Evolutionary conservation across 1,140 invertebrate species (phyloP), one percentile per base, ranked within the genome.

Genomic region (Hydropsyche tenuis): DNA sequence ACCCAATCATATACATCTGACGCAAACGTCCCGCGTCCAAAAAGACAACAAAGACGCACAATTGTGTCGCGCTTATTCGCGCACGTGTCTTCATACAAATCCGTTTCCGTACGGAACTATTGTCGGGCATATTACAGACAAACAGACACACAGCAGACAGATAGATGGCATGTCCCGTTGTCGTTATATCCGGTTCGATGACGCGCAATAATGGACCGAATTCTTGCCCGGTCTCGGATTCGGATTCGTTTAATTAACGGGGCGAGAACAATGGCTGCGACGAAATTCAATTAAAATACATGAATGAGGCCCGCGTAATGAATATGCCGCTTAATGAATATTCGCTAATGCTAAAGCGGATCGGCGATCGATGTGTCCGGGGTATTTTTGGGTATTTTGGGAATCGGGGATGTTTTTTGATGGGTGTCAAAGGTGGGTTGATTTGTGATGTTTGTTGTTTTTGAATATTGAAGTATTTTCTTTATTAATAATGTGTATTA

Each of bases 191-290:
- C 48, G 48, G 48, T 53, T 18, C 48, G 48, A 53, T 37, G 30
- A 37, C 9, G 30, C 30, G 30, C 3, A 37, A 37, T 37, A 37
- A 37, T 37, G 30, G 30, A 37, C 30, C 3, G 30, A 37, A 37
- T 37, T 37, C 30, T 37, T 37, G 30, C 30, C 30, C 30, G 30
- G 30, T 37, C 9, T 18, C 16, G 48, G 48, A 53, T 11, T 18
- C 48, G 48, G n/a, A 18, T 53, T 53, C n/a, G 48, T 53, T 53
- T 53, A 53, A 53, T 53, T 53, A 53, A 53, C 48, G 20, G 30
- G 30, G 3, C 48, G 48, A 14, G 7, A 53, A 53, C 48, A 53
- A 53, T 53, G 48, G 48, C 3, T 37, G 30, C 48, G 48, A 53
- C 48, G 16, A 18, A 20, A 53, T 53, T 53, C 48, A 53, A 53